Base-by-base conservation (phyloP, 2,797 vertebrate species). In the Phoxinus dragarum region DNA sequence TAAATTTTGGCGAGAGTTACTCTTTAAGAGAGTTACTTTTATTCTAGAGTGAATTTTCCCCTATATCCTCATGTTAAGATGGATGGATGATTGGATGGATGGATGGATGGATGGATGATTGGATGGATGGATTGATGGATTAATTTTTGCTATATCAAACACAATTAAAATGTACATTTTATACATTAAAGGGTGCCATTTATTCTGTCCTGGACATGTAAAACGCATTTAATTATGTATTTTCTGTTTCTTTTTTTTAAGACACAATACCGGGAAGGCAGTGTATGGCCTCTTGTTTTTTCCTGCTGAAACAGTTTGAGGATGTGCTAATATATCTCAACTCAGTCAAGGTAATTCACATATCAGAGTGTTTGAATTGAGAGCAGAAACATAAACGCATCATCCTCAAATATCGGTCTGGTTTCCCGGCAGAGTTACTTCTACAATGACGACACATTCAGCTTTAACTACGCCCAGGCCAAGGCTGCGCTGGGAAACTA, bases 211-310 rank as follows among this genome's bases (percentile, higher is more conserved):
- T 72, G 23, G 69, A 47, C 42, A 27, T 27, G 23, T 16, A 72
- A n/a, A 71, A 42, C 6, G 12, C 27, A 21, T 54, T 21, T 74
- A 75, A 76, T 38, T 0, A 38, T 76, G 3, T 27, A 36, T 31
- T 34, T 36, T 61, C 61, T 40, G 1, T 19, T 81, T 80, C 31
- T 89, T 31, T 86, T 71, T 47, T 84, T 56, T 6, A 92, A 99
- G 98, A 99, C 92, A 99, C 98, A n/a, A 97, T 99, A 91, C 98
- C 98, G n/a, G 98, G 98, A 69, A 95, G 98, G 88, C 98, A 98
- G 90, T 99, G 98, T 91, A 99, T 99, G 98, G 97, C 98, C 74
- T 97, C 98, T 75, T 98, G 96, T 91, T 99, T 98, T 93, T 99
- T 99, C 93, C 96, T 99, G 83, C 94, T 98, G 85, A 96, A 93